phyloP scores from a whole-genome alignment of 2,888 invertebrate species.

The Nomada lathburiana region DNA sequence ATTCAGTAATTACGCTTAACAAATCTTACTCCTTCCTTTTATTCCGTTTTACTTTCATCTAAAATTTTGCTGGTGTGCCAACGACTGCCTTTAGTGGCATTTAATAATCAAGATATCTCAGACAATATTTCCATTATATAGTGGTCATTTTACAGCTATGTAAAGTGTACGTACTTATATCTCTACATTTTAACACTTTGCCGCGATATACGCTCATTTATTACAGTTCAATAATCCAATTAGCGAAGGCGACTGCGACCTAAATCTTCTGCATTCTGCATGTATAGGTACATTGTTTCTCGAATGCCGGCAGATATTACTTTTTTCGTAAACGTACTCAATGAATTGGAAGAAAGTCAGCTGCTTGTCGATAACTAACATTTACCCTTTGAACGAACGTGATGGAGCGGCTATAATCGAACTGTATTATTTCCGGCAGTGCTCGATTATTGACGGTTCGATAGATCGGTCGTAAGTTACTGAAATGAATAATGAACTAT shows the following conservation, averaged over 20 bases:
- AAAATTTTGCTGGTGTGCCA: not conserved
- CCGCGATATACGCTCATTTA: too few species aligned
- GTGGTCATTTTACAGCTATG: too few species aligned
- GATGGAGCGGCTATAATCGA: not conserved
- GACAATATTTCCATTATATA: too few species aligned
- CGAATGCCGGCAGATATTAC: not conserved
- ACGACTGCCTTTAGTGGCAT: too few species aligned
- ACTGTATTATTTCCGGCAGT: not conserved
- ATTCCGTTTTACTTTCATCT: not conserved
- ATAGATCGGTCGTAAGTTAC: not conserved
- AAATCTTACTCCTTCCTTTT: not conserved
- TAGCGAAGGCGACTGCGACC: not conserved
- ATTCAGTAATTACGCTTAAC: not conserved
- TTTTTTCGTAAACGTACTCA: not conserved
- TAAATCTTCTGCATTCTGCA: not conserved
- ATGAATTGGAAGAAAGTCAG: not conserved
- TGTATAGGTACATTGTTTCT: too few species aligned
- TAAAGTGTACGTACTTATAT: too few species aligned
- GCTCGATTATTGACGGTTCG: conserved; percentile 1
- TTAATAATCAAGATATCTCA: too few species aligned
- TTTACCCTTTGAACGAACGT: not conserved
- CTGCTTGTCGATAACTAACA: conserved; percentile 1
- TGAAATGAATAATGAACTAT: not conserved
- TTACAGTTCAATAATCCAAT: not conserved
- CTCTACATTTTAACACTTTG: too few species aligned